Base-by-base conservation (phyloP, 2,888 invertebrate species). In the Philonicus albiceps region DNA sequence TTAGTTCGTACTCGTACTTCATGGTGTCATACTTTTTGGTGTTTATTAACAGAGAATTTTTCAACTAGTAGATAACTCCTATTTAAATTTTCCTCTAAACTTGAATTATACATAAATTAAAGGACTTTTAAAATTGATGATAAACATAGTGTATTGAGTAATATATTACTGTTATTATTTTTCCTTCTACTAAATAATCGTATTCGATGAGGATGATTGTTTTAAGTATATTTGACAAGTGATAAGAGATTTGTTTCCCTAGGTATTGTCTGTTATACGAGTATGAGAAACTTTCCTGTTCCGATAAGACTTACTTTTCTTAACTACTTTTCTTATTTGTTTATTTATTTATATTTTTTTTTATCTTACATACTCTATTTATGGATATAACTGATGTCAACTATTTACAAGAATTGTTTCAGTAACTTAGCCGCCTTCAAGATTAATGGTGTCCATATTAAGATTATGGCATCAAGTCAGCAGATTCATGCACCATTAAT, bases 241-340 rank as follows among this genome's bases (percentile, higher is more conserved):
- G 84, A 73, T 84, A 73, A 84, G n/a, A 16, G 27, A 72, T 73
- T 84, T 30, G 40, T 84, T 81, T 83, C 43, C 37, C 30, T 84
- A 84, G 84, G 73, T 84, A 84, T 84, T 84, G 84, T 84, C 72
- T 84, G 84, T 73, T 84, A 31, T 81, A 81, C 55, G 73, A 84
- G 73, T 81, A 81, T 81, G 73, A 84, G 73, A 83, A 64, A 37
- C 22, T 83, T 83, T 64, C 34, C 34, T 83, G 64, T 83, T 83
- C 19, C 49, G 30, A 81, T 81, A 81, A 81, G 81, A 55, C 13
- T 84, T 84, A 22, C n/a, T 84, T 73, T 43, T 43, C 30, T 81
- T 81, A 30, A 49, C 55, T 49, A 55, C 31, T 27, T 84, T 73
- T 40, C 31, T 43, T 83, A 19, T 84, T 84, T 8, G n/a, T n/a